These are phyloP conservation scores for Melinaea menophilus DNA, from an alignment of 2,888 invertebrate species.

Conservation along the genomic window DNA sequence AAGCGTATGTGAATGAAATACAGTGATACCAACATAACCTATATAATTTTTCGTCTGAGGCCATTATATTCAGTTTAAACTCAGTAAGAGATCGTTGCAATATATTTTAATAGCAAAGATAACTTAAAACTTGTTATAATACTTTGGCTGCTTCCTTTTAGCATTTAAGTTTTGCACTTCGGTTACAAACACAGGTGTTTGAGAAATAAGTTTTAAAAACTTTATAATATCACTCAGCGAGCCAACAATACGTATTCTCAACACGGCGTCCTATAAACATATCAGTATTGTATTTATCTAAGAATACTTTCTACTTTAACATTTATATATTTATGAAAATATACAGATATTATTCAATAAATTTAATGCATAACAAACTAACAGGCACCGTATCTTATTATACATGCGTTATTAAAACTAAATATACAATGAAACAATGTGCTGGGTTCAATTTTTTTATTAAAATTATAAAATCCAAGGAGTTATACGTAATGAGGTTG, in stretches of 20 bases:
- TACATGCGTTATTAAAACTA: constrained; percentile 1
- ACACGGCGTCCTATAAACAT: background rate
- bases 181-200: constrained; percentile 14
- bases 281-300: background rate
- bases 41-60: too few species aligned
- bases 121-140: too few species aligned
- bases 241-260: background rate
- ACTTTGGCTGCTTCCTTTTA: background rate
- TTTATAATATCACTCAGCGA: constrained; percentile 11
- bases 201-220: constrained; percentile 15
- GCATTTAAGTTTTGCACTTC: constrained; percentile 5
- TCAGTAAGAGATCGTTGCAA: too few species aligned
- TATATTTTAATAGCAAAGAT: too few species aligned
- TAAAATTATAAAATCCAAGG: background rate
- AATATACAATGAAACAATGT: constrained; percentile 8
- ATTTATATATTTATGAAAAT: too few species aligned
- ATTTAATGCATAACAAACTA: too few species aligned
- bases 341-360: too few species aligned
- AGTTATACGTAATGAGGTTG: background rate
- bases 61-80: too few species aligned
- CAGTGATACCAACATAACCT: too few species aligned
- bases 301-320: background rate
- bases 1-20: too few species aligned
- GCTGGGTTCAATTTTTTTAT: constrained; percentile 29
- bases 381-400: background rate